A percentile compares a stretch with the other conserved stretches of the same genome.
phyloP scores from a whole-genome alignment of 2,888 invertebrate species.

The Noctua comes region DNA sequence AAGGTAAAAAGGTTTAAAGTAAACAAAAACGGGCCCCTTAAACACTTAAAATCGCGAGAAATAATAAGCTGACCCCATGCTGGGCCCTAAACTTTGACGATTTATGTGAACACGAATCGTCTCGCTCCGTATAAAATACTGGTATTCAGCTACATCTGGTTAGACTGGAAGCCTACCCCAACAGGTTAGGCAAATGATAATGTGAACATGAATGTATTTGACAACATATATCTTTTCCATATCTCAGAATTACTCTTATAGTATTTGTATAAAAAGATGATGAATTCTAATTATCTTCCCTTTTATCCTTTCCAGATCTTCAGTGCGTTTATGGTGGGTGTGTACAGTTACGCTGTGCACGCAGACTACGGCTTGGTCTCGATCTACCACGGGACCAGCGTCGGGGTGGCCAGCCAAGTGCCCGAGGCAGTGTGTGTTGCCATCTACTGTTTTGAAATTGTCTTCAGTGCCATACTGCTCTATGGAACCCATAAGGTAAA shows the following conservation, averaged over 20 bases:
- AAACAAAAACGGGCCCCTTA: too few relatives aligned
- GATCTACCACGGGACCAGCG: constrained; percentile 70
- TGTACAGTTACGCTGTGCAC: constrained; percentile 78
- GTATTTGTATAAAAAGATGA: neutral
- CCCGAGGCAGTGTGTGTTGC: constrained; percentile 75
- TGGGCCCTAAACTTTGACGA: neutral
- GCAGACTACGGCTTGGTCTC: constrained; percentile 36
- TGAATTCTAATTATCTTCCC: neutral
- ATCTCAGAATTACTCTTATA: neutral
- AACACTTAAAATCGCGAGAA: neutral
- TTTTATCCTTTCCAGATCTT: constrained; percentile 75
- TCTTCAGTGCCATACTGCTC: constrained; percentile 75
- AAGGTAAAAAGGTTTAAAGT: too few relatives aligned
- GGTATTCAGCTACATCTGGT: neutral
- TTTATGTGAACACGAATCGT: neutral
- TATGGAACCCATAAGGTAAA: constrained; percentile 82
- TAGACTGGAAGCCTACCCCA: neutral
- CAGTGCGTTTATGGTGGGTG: constrained; percentile 78
- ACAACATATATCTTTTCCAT: neutral
- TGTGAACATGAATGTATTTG: neutral
- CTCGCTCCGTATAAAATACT: neutral
- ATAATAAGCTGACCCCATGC: neutral
- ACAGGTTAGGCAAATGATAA: neutral
- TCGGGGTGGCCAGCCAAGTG: constrained; percentile 46
- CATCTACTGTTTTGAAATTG: constrained; percentile 77